Evolutionary conservation across 2,888 invertebrate genomes (phyloP).

Genomic region (Choreutis nemorana): DNA sequence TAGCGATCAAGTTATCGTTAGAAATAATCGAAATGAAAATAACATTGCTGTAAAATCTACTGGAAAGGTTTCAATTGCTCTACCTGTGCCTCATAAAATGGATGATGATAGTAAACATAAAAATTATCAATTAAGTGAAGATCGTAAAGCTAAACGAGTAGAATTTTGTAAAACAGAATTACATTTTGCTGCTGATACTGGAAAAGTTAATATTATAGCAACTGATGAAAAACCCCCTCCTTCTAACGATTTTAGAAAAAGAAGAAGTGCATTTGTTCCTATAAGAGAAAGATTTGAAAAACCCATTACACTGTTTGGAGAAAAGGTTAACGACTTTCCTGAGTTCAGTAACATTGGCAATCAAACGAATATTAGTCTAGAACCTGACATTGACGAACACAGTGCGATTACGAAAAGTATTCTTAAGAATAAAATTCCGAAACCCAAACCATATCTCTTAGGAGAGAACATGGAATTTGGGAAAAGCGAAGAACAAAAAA

Average conservation of each 20-base stretch:
- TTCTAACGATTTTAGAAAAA: constrained; percentile 78
- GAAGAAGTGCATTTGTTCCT: constrained; percentile 65
- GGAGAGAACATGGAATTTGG: constrained; percentile 70
- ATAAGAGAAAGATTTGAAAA: constrained; percentile 45
- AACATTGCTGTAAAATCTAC: constrained; percentile 42
- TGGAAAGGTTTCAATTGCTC: constrained; percentile 48
- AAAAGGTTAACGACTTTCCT: constrained; percentile 27
- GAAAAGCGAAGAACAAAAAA: constrained; percentile 18
- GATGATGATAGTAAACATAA: constrained; percentile 25
- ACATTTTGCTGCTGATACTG: constrained; percentile 86
- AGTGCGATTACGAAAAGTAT: constrained; percentile 72
- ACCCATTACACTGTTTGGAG: constrained; percentile 74
- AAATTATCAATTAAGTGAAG: constrained; percentile 29
- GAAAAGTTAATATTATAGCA: constrained; percentile 86
- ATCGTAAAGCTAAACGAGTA: constrained; percentile 73
- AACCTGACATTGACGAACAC: constrained; percentile 42
- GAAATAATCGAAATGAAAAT: constrained; percentile 29
- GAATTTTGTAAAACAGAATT: constrained; percentile 90
- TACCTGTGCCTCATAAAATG: constrained; percentile 39
- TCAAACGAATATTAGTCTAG: too few species aligned
- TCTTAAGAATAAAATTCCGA: constrained; percentile 76
- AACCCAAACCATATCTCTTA: constrained; percentile 77
- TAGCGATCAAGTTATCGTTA: constrained; percentile 27
- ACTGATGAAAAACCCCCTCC: constrained; percentile 89
- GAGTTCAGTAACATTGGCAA: constrained; percentile 19